A percentile compares a stretch with the other conserved stretches of the same genome.
phyloP scores from a whole-genome alignment of 64 coral and sea anemone genomes.

The Astreopora myriophthalma region DNA sequence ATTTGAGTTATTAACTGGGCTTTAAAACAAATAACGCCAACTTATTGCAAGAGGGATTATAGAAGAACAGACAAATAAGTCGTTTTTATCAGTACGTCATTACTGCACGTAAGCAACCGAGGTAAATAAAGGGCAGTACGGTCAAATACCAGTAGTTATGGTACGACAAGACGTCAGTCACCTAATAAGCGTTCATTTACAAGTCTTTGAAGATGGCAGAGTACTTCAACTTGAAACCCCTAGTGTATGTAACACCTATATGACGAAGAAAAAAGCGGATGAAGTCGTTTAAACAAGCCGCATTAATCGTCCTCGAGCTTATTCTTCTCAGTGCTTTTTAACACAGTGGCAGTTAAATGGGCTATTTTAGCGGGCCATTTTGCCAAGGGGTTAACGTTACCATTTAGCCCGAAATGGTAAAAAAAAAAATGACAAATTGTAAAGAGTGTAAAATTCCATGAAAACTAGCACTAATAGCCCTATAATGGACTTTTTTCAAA shows the following conservation, averaged over 20 bases:
- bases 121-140: background rate
- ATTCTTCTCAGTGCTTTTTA: background rate
- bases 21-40: background rate
- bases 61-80: background rate
- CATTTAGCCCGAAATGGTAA: too few species aligned
- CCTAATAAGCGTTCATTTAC: background rate
- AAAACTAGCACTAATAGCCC: too few species aligned
- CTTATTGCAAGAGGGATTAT: background rate
- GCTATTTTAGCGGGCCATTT: too few species aligned
- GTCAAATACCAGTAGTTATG: background rate
- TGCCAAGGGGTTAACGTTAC: too few species aligned
- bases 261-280: background rate
- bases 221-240: background rate
- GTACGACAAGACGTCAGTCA: background rate
- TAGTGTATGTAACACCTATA: background rate
- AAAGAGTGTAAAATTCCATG: too few species aligned
- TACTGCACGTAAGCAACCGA: background rate
- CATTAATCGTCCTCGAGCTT: background rate
- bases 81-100: background rate
- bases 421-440: too few species aligned
- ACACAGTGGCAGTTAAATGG: too few species aligned
- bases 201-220: background rate
- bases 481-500: too few species aligned
- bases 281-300: constrained; percentile 1
- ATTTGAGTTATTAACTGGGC: background rate